Evolutionary conservation across 2,888 invertebrate species (phyloP), one percentile per base, ranked within the genome.

Genomic region (Drosophila gaucha): DNA sequence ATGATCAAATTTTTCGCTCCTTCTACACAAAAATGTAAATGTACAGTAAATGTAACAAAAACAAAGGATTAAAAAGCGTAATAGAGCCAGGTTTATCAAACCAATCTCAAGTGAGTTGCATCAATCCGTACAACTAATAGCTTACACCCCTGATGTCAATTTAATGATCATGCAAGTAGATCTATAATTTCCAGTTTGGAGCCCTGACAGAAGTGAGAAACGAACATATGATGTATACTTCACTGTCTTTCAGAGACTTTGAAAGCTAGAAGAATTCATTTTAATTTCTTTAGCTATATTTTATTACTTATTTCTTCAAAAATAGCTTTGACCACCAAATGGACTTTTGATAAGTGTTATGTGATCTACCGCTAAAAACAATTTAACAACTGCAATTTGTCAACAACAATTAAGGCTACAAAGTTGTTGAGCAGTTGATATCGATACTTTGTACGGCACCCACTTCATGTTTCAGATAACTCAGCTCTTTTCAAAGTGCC

Each of bases 361-460:
- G 43, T 8, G 16, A 38, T 5, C 28, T 10, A 50, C 26, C 35
- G 9, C 22, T 2, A 22, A 26, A 8, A 39, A n/a, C n/a, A 18
- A 46, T 24, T 59, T 36, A 39, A 78, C 56, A 78, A 54, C 65
- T 36, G 18, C 35, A 18, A 49, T 60, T 38, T 47, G 36, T 46
- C 41, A 44, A 39, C 31, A 49, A 41, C 28, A 51, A 47, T 69
- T 63, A 67, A 38, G 51, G 39, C 47, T 6, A 43, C 55, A 58
- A 59, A 51, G 58, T 41, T 36, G 59, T 18, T 30, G 39, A 20
- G 20, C 12, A n/a, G 20, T 8, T 12, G 36, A 26, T 26, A 36
- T 49, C 12, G 26, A 28, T 55, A 63, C 72, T 72, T 60, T 72
- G 78, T 74, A 63, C 63, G 62, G 63, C 66, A 54, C 63, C 51